Conservation (phyloP, 2,888 invertebrate genomes). For the Phragmatobia fuliginosa region DNA sequence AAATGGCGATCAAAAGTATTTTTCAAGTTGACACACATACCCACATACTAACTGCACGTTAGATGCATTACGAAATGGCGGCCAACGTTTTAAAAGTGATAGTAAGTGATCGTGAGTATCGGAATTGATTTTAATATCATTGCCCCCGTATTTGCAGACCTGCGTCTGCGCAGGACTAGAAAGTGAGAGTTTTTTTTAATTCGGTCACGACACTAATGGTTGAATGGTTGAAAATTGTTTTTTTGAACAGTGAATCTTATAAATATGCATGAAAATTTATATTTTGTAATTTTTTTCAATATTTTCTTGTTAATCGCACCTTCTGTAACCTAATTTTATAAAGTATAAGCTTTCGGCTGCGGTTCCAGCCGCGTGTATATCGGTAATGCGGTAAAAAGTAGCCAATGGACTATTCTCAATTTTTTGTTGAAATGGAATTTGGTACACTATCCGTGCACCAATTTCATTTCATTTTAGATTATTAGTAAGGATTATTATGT, state of each 20-base stretch:
- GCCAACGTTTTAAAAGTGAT: conserved; percentile 43
- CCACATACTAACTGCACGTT: conserved; percentile 46
- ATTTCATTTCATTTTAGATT: too few species aligned
- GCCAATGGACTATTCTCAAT: too few species aligned
- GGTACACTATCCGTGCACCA: too few species aligned
- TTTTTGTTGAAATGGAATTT: too few species aligned
- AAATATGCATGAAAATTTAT: background rate
- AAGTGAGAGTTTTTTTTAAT: conserved; percentile 34
- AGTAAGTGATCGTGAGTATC: conserved; percentile 42
- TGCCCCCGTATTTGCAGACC: conserved; percentile 17
- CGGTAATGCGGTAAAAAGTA: too few species aligned
- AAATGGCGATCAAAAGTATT: conserved; percentile 43
- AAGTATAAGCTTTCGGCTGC: too few species aligned
- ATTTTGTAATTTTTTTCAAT: background rate
- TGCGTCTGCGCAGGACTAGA: conserved; percentile 15
- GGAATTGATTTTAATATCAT: conserved; percentile 27
- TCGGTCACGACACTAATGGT: background rate
- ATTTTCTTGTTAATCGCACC: background rate
- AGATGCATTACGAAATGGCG: conserved; percentile 50
- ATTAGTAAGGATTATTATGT: background rate
- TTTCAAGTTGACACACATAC: conserved; percentile 49
- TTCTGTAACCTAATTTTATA: background rate
- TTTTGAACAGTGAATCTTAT: background rate
- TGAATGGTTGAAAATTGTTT: background rate
- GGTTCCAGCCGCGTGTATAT: too few species aligned